phyloP scores from a whole-genome alignment of 2,113 vertebrate species.

The Psittacula cyanocephala region DNA sequence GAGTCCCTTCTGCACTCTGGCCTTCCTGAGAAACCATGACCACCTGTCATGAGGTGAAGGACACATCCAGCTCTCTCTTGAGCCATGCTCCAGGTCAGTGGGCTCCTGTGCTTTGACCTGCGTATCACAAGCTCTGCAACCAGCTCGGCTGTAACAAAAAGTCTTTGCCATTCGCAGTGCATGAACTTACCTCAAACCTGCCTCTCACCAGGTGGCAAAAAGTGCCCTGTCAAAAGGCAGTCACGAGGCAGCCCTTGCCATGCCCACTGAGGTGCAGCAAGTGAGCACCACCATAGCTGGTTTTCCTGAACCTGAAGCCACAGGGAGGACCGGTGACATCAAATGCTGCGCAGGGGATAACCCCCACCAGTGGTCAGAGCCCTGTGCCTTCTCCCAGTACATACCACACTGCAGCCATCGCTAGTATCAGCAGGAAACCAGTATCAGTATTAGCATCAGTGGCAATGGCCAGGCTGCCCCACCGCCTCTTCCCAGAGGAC shows the following conservation, averaged over 20 bases:
- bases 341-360: neutral
- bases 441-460: neutral
- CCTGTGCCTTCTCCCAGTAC: neutral
- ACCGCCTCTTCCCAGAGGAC: neutral
- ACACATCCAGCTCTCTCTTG: neutral
- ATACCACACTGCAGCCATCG: neutral
- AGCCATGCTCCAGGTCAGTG: neutral
- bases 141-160: neutral
- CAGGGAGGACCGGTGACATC: neutral
- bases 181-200: neutral
- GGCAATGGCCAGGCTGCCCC: neutral
- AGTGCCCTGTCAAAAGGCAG: neutral
- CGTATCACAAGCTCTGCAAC: neutral
- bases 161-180: neutral
- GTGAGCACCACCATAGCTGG: neutral
- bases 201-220: neutral
- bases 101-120: neutral
- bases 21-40: neutral
- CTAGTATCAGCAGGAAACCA: neutral
- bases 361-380: neutral
- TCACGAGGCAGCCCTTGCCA: rapidly evolving
- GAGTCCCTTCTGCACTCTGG: neutral
- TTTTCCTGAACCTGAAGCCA: neutral
- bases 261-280: neutral
- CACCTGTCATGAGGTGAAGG: neutral